Conservation (phyloP, 2,797 vertebrate species). For the Phalloptychus januarius region DNA sequence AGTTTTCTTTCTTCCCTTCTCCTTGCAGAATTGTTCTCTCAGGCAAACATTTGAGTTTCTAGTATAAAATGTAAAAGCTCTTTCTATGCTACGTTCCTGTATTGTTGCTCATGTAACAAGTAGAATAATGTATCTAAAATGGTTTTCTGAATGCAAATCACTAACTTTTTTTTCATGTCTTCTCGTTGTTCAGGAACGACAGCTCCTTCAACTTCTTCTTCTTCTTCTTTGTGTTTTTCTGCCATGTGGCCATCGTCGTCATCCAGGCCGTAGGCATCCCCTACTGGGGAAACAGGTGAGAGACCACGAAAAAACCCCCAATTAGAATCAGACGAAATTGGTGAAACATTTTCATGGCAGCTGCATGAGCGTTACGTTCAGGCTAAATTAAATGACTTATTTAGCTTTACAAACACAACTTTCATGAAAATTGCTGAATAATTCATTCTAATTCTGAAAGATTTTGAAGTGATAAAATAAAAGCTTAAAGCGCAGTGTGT, state of each 20-base stretch:
- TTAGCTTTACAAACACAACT: background rate
- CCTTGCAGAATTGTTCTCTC: no score
- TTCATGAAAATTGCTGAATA: background rate
- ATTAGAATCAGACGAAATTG: background rate
- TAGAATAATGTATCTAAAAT: background rate
- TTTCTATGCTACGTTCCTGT: background rate
- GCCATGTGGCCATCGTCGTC: conserved; percentile 90
- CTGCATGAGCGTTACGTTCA: background rate
- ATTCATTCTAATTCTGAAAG: background rate
- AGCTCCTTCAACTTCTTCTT: conserved; percentile 99
- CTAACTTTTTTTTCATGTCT: background rate
- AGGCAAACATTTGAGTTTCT: no score
- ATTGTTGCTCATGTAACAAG: background rate
- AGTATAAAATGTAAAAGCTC: background rate
- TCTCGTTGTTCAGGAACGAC: conserved; percentile 86
- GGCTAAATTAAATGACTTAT: background rate
- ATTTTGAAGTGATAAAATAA: background rate
- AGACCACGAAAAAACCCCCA: background rate
- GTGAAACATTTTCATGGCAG: background rate
- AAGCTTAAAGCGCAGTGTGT: background rate
- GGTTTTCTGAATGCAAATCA: background rate
- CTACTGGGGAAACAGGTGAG: conserved; percentile 91
- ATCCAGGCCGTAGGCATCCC: conserved; percentile 94
- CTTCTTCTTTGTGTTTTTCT: conserved; percentile 97
- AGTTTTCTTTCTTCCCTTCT: no score